Base-by-base conservation (phyloP, 2,113 vertebrate species). In the Aythya baeri region DNA sequence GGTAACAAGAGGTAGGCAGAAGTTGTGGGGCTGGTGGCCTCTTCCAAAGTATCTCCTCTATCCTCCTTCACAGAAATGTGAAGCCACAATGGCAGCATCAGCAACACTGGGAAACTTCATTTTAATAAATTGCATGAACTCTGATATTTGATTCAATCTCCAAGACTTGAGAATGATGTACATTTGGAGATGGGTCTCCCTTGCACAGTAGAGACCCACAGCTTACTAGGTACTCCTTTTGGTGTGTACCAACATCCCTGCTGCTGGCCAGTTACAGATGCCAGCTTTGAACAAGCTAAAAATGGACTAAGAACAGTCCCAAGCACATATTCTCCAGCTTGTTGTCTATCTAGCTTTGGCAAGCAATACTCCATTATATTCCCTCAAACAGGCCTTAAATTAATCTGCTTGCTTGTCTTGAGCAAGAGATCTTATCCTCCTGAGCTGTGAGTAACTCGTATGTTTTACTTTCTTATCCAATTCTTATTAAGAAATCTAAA, bases 81-180 rank as follows among this genome's bases (percentile, higher is more conserved):
- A n/a, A 84, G 41, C 15, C 38, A 23, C 17, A 34, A 77, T 9
- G 7, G 27, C 20, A 61, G 27, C 26, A 46, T 13, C 2, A 1
- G 5, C 5, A 61, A 25, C 41, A 29, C 22, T 16, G 25, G 8
- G 2, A 89, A 74, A 82, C 10, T 17, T 63, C 15, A 43, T 52
- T 78, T 89, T 25, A 9, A 59, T 13, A 85, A 52, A 65, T 20
- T 18, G 1, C 22, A 14, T 26, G 29, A 91, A 89, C 15, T 6
- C 23, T 6, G 1, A 46, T 34, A 79, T 36, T 75, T 5, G 21
- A 8, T 5, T 1, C 31, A 7, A 72, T 73, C 17, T 65, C 41
- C 4, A 2, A 78, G 54, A 72, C 16, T 61, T 65, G 1, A 32
- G 18, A 85, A 8, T 0, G 0, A 34, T 1, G 0, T 8, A 13